Evolutionary conservation across 2,797 vertebrate genomes (phyloP), one percentile per base, ranked within the genome.

Genomic region (Alcedo quadribrachys): DNA sequence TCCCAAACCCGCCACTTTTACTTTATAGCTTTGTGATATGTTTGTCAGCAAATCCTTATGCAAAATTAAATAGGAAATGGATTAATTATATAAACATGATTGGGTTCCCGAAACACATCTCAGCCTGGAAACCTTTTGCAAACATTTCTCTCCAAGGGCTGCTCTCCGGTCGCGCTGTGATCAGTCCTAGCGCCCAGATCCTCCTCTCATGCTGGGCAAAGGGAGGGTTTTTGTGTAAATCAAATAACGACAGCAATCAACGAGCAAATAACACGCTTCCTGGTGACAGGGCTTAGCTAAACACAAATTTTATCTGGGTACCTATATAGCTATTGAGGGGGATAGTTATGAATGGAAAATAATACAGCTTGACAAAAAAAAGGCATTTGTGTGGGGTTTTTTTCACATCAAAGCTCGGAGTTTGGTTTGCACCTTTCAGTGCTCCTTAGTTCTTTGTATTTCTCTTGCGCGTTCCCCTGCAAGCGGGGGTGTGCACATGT

Each of bases 301-400:
- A 94, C 73, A 94, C 91, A 69, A 53, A 73, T 94, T 92, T 95
- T 69, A 50, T 83, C 58, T 69, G 43, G 14, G 76, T 80, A 85
- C 17, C 1, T 92, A 93, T 88, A 94, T 92, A 89, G 79, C 79
- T 93, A 78, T 94, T 94, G 94, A 93, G 75, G 61, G 65, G 48
- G 53, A 50, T 93, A 62, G 75, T 89, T 90, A 61, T 90, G 93
- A 94, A 90, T 75, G 76, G 84, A 78, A 95, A 94, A 92, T 92
- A 94, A 92, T 66, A 92, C 43, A 65, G 78, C 68, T 77, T 2
- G 4, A 62, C 30, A 70, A 51, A 79, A 53, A 81, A 43, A 62
- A 65, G 30, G 20, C 62, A 25, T 80, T 90, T 54, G 28, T 65
- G 51, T 9, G 0, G 30, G 30, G 16, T 12, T 35, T 79, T 88